Percentiles rank a stretch among this genome's conserved stretches.
These are phyloP conservation scores for Tipula helvola DNA, from an alignment of 2,888 invertebrate species.

Conservation along the genomic window DNA sequence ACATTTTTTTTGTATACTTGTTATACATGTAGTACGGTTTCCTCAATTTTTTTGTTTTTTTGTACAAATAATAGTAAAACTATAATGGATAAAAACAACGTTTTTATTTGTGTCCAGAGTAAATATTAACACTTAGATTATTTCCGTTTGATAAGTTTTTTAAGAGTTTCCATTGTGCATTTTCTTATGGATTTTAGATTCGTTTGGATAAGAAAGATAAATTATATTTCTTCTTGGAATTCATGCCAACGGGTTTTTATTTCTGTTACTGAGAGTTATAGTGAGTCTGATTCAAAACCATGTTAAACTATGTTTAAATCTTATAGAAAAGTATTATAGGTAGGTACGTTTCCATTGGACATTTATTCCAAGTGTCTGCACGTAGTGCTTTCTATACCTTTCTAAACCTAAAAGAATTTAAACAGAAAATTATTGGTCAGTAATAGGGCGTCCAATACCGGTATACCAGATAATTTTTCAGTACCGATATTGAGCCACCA, in stretches of 20 bases:
- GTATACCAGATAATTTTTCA: too few species aligned
- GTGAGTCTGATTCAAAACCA: neutral
- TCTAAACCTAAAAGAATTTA: too few species aligned
- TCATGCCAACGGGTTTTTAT: neutral
- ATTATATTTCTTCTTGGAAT: neutral
- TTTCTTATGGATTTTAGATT: neutral
- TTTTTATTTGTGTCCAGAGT: neutral
- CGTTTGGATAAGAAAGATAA: neutral
- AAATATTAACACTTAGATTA: conserved; percentile 7
- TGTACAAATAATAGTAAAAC: neutral
- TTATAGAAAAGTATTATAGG: neutral
- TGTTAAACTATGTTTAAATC: neutral
- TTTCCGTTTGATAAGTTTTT: conserved; percentile 4
- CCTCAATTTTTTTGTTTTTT: neutral
- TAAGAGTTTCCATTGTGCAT: neutral
- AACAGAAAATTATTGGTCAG: too few species aligned
- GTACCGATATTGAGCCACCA: too few species aligned
- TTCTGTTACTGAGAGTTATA: neutral
- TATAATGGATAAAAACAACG: neutral
- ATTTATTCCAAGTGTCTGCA: too few species aligned
- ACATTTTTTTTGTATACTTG: neutral
- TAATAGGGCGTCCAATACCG: too few species aligned
- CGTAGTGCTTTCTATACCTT: too few species aligned
- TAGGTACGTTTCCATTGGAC: too few species aligned
- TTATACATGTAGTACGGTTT: neutral